Conservation (phyloP, 2,113 vertebrate species). For the Silurus meridionalis region DNA sequence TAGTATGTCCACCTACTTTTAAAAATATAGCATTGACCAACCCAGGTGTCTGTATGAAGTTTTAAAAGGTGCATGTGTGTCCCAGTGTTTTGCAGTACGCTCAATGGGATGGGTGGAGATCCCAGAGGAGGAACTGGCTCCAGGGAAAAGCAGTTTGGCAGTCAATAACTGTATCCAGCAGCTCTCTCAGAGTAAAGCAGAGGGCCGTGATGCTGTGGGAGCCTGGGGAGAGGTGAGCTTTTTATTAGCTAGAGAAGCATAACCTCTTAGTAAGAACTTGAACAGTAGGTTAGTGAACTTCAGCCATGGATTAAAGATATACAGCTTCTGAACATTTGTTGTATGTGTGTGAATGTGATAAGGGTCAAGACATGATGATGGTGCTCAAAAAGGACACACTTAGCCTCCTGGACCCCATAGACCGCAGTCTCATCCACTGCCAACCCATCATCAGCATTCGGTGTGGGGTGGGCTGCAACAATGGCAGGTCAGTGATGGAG, state of each 20-base stretch:
- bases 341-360: slow-evolving; percentile 28
- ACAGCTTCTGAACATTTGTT: neutral
- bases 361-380: slow-evolving; percentile 95
- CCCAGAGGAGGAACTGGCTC: slow-evolving; percentile 91
- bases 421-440: slow-evolving; percentile 85
- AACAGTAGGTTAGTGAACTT: neutral
- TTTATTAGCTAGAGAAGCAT: neutral
- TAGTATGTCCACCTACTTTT: neutral
- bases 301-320: neutral
- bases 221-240: slow-evolving; percentile 83
- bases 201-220: slow-evolving; percentile 71
- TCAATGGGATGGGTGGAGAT: slow-evolving; percentile 96
- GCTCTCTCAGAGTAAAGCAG: slow-evolving; percentile 82
- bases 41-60: neutral
- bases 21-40: neutral
- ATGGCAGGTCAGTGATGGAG: slow-evolving; percentile 82
- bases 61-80: slow-evolving; percentile 6
- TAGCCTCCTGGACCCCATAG: slow-evolving; percentile 87
- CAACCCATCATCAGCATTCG: slow-evolving; percentile 95
- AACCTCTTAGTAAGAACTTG: neutral
- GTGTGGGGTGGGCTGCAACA: slow-evolving; percentile 96
- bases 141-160: slow-evolving; percentile 91
- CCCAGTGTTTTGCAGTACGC: slow-evolving; percentile 88
- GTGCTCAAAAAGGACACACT: slow-evolving; percentile 94
- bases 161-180: slow-evolving; percentile 98